Base-by-base conservation (phyloP, 2,113 vertebrate species). In the Phainopepla nitens region DNA sequence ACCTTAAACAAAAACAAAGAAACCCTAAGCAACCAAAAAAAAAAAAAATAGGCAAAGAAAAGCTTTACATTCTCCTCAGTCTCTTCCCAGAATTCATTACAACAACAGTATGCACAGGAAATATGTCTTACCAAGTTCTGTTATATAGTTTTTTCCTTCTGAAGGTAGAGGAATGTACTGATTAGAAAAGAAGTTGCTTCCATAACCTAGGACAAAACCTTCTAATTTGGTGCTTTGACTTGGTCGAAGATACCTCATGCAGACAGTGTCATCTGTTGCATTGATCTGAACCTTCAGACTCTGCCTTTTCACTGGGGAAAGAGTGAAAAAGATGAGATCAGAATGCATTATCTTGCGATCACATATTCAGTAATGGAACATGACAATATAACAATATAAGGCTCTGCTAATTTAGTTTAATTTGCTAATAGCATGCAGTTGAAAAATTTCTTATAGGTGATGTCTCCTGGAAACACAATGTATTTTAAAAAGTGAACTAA, bases 141-240 rank as follows among this genome's bases (percentile, higher is more conserved):
- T 98, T 89, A 98, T 83, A 1, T 98, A 98, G 10, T 97, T 98
- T 87, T 99, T 98, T 72, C 99, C 99, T 41, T 99, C 98, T 1
- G 98, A 96, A 22, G 99, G 99, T 61, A 99, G 97, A 81, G 98
- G 97, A 57, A 99, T 99, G 86, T 98, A 99, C 87, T 99, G 99
- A 86, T 99, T 99, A 96, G 99, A 99, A 90, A 99, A 99, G 89
- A 99, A 97, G 80, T 93, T 99, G 97, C 98, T 99, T 76, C 99
- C 99, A 12, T 99, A 99, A 49, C 99, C 99, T 96, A 99, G 94
- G 94, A 99, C 98, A 97, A 99, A 99, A 35, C 99, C 99, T 97
- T 99, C 98, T 10, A 99, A 97, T 90, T 98, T 99, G 72, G 98
- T 98, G 79, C 98, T 98, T 42, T 98, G 96, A 57, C 95, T 98